Percentiles rank a stretch among this genome's conserved stretches.
These are phyloP conservation scores for Metopolophium dirhodum DNA, from an alignment of 1,140 invertebrate genomes.

Conservation along the genomic window DNA sequence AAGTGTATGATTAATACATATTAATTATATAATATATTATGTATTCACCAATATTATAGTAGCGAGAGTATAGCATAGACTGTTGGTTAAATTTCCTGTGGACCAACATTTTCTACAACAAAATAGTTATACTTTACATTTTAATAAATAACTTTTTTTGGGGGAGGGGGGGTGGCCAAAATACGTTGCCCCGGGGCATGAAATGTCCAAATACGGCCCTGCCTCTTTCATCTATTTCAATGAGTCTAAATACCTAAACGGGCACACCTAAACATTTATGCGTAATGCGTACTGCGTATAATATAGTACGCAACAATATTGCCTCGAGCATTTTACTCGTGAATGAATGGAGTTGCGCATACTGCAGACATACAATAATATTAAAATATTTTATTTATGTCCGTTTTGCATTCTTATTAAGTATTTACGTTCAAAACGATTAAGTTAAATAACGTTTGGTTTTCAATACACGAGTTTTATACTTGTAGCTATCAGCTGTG, in stretches of 20 bases:
- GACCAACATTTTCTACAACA: background rate
- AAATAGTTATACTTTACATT: background rate
- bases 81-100: background rate
- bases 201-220: too few relatives aligned
- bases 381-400: constrained; percentile 17
- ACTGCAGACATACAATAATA: background rate
- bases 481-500: background rate
- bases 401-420: background rate
- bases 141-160: background rate
- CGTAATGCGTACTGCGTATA: background rate
- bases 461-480: background rate
- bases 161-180: too few relatives aligned
- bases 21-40: too few relatives aligned
- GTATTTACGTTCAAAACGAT: background rate
- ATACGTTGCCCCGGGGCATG: too few relatives aligned
- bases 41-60: background rate
- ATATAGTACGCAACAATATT: background rate
- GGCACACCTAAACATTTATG: background rate
- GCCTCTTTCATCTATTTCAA: background rate
- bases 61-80: background rate
- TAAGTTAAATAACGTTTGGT: background rate
- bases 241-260: background rate
- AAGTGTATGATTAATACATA: too few relatives aligned
- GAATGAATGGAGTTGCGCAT: background rate
- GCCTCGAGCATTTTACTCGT: background rate